A percentile compares a stretch with the other conserved stretches of the same genome.
Evolutionary conservation across 1,140 invertebrate species (phyloP).

Genomic region (Procambarus virginalis): DNA sequence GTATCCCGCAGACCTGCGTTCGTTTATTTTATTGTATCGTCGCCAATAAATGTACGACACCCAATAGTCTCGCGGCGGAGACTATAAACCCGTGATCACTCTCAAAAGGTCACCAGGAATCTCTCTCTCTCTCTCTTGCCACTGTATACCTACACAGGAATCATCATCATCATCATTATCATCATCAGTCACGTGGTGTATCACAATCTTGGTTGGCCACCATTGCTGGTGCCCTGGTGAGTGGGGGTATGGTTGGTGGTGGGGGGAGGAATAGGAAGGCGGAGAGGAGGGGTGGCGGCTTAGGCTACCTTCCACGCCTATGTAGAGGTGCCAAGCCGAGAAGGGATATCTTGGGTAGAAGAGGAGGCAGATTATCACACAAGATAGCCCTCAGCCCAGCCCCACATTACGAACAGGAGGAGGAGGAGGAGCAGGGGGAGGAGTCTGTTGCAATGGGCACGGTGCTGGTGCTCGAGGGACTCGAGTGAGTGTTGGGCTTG

Average conservation of each 20-base stretch:
- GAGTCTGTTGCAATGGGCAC: too few species aligned
- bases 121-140: too few species aligned
- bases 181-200: too few species aligned
- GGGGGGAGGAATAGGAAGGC: too few species aligned
- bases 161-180: neutral
- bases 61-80: neutral
- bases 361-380: slow-evolving; percentile 46
- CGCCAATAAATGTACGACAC: neutral
- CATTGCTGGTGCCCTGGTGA: too few species aligned
- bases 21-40: slow-evolving; percentile 62
- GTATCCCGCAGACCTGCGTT: slow-evolving; percentile 46
- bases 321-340: slow-evolving; percentile 48
- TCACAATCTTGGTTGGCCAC: neutral
- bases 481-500: neutral
- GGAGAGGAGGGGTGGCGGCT: neutral
- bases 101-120: neutral
- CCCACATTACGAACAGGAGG: slow-evolving; percentile 28
- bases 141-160: neutral
- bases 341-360: slow-evolving; percentile 5
- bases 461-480: too few species aligned
- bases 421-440: neutral
- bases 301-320: slow-evolving; percentile 43
- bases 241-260: too few species aligned
- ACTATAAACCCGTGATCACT: neutral
- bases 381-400: slow-evolving; percentile 21